These are phyloP conservation scores for Agrochola lota DNA, from an alignment of 2,888 invertebrate species.

Conservation along the genomic window DNA sequence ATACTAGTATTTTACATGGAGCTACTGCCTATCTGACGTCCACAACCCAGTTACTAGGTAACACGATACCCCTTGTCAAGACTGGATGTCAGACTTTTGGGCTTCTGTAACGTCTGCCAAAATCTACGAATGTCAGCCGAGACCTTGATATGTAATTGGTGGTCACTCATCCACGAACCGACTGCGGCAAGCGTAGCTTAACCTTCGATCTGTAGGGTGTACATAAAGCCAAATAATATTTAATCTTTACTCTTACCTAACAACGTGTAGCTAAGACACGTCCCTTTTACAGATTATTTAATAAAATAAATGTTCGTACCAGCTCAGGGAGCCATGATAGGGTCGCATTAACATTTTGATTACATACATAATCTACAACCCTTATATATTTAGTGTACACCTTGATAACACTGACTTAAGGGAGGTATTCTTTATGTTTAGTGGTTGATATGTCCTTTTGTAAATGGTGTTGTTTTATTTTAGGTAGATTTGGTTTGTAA, in stretches of 20 bases:
- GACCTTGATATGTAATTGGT: too few species aligned
- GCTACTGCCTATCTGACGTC: too few species aligned
- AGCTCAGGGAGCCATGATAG: constrained; percentile 40
- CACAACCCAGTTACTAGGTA: too few species aligned
- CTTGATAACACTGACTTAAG: constrained; percentile 53
- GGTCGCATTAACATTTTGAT: constrained; percentile 59
- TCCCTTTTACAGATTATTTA: constrained; percentile 46
- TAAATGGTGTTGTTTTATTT: background rate
- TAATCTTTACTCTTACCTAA: background rate
- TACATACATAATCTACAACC: constrained; percentile 54
- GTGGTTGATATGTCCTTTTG: constrained; percentile 17
- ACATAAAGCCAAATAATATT: background rate
- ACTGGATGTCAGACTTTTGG: too few species aligned
- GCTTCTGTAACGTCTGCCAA: too few species aligned
- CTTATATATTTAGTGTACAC: constrained; percentile 55
- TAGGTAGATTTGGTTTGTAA: background rate
- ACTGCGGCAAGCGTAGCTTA: too few species aligned
- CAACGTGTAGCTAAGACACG: constrained; percentile 35
- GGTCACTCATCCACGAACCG: too few species aligned
- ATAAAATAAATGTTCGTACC: constrained; percentile 50
- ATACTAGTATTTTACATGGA: too few species aligned
- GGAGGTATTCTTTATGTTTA: constrained; percentile 19
- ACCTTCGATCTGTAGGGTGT: too few species aligned
- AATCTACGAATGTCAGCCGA: too few species aligned
- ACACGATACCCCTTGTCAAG: too few species aligned